Conservation (phyloP, 2,888 invertebrate genomes). For the Ochropleura plecta region DNA sequence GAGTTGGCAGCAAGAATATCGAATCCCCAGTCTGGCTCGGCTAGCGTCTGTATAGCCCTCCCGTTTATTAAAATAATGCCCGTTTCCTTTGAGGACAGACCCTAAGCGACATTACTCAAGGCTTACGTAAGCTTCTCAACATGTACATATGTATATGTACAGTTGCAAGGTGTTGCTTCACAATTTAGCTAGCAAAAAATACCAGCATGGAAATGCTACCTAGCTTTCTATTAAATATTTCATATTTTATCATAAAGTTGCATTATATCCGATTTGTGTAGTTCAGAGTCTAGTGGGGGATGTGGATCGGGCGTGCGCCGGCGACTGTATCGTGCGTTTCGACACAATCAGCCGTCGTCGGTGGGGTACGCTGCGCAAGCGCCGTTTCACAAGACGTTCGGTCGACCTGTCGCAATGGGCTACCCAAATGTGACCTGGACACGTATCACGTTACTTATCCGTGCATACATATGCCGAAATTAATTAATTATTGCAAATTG, state of each 20-base stretch:
- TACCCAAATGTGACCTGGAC: conserved; percentile 90
- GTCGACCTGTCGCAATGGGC: conserved; percentile 89
- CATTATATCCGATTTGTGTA: conserved; percentile 39
- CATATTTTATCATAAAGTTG: conserved; percentile 39
- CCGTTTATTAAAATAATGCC: conserved; percentile 19
- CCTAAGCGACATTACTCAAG: conserved; percentile 72
- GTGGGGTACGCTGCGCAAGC: conserved; percentile 88
- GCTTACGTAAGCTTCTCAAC: conserved; percentile 72
- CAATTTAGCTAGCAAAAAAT: conserved; percentile 42
- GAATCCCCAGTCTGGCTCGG: neutral
- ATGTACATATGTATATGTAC: conserved; percentile 35
- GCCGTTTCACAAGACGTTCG: conserved; percentile 89
- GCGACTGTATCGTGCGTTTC: conserved; percentile 86
- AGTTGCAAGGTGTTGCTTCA: conserved; percentile 52
- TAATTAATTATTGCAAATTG: conserved; percentile 15
- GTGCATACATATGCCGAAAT: conserved; percentile 66
- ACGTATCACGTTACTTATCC: conserved; percentile 87
- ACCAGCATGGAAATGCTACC: conserved; percentile 17
- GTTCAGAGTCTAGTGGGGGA: conserved; percentile 70
- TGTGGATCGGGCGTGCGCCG: conserved; percentile 79
- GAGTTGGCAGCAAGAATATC: neutral
- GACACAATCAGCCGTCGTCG: conserved; percentile 84
- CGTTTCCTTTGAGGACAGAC: conserved; percentile 65
- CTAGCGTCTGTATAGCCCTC: conserved; percentile 6
- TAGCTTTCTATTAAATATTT: conserved; percentile 18